phyloP scores from a whole-genome alignment of 1,140 invertebrate species.

The Zophobas morio region DNA sequence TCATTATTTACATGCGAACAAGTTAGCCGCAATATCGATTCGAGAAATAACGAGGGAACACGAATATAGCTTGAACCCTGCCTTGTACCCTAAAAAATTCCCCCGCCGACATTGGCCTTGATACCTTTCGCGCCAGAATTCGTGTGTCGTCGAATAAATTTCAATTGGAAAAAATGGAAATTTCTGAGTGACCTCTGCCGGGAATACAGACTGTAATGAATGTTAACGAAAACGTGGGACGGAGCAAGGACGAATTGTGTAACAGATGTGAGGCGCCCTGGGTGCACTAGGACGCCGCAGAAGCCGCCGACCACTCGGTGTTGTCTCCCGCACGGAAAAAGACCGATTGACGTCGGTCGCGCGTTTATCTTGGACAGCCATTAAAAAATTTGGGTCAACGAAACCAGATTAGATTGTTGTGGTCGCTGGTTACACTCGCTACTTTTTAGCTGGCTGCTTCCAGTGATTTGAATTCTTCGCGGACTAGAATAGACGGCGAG shows the following conservation, averaged over 20 bases:
- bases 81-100: constrained; percentile 7
- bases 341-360: constrained; percentile 4
- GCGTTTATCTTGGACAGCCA: constrained; percentile 1
- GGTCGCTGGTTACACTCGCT: background rate
- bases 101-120: constrained; percentile 33
- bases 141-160: constrained; percentile 19
- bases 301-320: too few species aligned
- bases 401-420: constrained; percentile 30
- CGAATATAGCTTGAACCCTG: constrained; percentile 1
- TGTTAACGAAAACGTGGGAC: constrained; percentile 42
- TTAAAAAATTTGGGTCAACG: constrained; percentile 38
- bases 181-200: constrained; percentile 35
- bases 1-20: constrained; percentile 41
- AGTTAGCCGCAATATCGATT: constrained; percentile 36
- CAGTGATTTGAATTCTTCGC: constrained; percentile 20
- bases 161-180: constrained; percentile 37
- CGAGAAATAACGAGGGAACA: constrained; percentile 23
- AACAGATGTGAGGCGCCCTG: constrained; percentile 41
- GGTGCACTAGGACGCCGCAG: background rate
- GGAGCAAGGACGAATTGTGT: constrained; percentile 42
- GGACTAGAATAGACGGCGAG: constrained; percentile 19
- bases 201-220: constrained; percentile 33
- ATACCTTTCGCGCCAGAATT: background rate
- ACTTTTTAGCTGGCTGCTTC: constrained; percentile 14
- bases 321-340: background rate